Conservation (phyloP, 2,888 invertebrate species). For the Campoletis raptor region DNA sequence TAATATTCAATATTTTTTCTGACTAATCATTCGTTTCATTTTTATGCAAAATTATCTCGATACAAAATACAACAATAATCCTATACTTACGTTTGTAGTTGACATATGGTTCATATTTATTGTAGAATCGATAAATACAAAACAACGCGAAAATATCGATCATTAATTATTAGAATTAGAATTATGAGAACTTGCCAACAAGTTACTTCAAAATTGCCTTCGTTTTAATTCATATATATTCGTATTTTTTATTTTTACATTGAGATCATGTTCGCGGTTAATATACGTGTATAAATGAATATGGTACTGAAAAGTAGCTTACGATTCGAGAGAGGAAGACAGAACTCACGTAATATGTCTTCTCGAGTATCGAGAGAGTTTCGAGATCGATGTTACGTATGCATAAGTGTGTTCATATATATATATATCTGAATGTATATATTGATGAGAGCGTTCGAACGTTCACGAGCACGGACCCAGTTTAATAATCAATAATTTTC, state of each 20-base stretch:
- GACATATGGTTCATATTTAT: neutral
- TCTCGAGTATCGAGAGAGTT: constrained; percentile 40
- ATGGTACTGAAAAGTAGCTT: constrained; percentile 8
- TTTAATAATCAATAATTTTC: constrained; percentile 83
- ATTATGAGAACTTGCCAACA: neutral
- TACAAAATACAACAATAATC: no score
- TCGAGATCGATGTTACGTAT: constrained; percentile 14
- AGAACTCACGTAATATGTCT: constrained; percentile 33
- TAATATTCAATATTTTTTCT: no score
- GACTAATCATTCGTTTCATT: no score
- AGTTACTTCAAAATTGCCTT: neutral
- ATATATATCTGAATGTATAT: neutral
- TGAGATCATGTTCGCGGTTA: neutral
- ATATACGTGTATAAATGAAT: neutral
- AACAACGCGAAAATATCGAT: neutral
- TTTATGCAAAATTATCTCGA: no score
- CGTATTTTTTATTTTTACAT: neutral
- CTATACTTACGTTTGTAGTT: no score
- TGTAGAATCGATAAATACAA: neutral
- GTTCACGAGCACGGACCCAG: constrained; percentile 71
- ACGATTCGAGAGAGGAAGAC: neutral
- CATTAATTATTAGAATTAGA: no score
- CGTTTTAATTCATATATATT: neutral
- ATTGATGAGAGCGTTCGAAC: constrained; percentile 51
- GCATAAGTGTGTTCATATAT: neutral